Evolutionary conservation across 2,797 vertebrate species (phyloP).

Genomic region (Esox masquinongy): DNA sequence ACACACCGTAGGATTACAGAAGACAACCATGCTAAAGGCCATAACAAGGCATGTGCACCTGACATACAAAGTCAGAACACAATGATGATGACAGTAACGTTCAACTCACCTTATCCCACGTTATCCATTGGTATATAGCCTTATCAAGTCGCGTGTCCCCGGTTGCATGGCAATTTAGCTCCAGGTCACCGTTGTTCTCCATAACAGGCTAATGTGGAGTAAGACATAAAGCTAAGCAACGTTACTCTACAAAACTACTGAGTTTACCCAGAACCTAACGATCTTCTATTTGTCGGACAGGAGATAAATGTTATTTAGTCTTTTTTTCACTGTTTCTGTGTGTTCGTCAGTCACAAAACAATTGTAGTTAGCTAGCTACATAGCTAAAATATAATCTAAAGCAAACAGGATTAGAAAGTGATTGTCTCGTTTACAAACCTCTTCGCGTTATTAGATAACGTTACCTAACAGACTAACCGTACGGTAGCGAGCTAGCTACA

Average conservation of each 20-base stretch:
- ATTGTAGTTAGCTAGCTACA: neutral
- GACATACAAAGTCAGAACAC: neutral
- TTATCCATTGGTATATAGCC: slow-evolving; percentile 81
- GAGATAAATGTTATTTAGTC: too few relatives aligned
- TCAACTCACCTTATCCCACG: slow-evolving; percentile 80
- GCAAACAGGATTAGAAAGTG: neutral
- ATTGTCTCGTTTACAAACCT: neutral
- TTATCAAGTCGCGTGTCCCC: slow-evolving; percentile 83
- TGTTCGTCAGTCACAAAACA: too few relatives aligned
- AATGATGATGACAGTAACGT: neutral
- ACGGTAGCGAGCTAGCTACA: neutral
- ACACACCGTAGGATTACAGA: neutral
- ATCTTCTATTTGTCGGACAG: neutral
- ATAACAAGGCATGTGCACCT: neutral
- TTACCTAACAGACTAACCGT: neutral
- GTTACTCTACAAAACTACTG: neutral
- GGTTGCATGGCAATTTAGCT: slow-evolving; percentile 75
- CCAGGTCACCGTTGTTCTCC: slow-evolving; percentile 75
- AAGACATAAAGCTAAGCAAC: slow-evolving; percentile 6
- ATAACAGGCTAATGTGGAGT: neutral
- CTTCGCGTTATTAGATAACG: neutral
- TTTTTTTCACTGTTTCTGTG: neutral
- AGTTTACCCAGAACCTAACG: neutral
- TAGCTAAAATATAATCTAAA: neutral
- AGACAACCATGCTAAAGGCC: neutral